Evolutionary conservation across 2,888 invertebrate genomes (phyloP).

Genomic region (Epinotia ramella): DNA sequence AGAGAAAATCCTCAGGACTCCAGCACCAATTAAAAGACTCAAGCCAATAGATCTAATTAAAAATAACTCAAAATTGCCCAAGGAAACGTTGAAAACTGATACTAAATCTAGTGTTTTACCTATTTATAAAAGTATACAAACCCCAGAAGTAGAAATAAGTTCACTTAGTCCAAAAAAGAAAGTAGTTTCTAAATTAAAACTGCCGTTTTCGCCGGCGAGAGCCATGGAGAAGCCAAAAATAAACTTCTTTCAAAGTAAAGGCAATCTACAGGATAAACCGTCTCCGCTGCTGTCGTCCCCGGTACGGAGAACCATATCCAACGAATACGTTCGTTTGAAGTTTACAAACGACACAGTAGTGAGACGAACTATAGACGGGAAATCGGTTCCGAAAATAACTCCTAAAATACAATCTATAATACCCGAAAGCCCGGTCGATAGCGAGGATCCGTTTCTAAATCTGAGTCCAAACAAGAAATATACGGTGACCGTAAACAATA

Average conservation of each 20-base stretch:
- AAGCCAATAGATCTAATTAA: conserved; percentile 71
- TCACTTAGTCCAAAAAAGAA: conserved; percentile 67
- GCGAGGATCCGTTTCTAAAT: conserved; percentile 79
- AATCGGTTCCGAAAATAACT: conserved; percentile 78
- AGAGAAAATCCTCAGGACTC: conserved; percentile 69
- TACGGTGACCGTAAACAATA: conserved; percentile 81
- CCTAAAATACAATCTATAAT: conserved; percentile 83
- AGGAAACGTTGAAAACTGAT: conserved; percentile 61
- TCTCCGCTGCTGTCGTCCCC: conserved; percentile 75
- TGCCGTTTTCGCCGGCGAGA: conserved; percentile 76
- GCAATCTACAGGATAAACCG: conserved; percentile 62
- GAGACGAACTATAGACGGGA: conserved; percentile 76
- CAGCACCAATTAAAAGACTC: conserved; percentile 69
- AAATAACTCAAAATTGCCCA: conserved; percentile 59
- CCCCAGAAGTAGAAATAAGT: conserved; percentile 63
- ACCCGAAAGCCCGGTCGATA: conserved; percentile 81
- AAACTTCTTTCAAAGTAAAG: conserved; percentile 77
- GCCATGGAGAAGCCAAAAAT: conserved; percentile 79
- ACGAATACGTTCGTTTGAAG: conserved; percentile 80
- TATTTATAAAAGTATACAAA: conserved; percentile 71
- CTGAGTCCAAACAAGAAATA: conserved; percentile 83
- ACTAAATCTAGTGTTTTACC: conserved; percentile 74
- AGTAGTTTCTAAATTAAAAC: conserved; percentile 69
- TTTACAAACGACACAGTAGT: conserved; percentile 78
- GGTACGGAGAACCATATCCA: conserved; percentile 79